These are phyloP conservation scores for Piliocolobus tephrosceles DNA, from an alignment of 2,113 vertebrate species.

Conservation along the genomic window DNA sequence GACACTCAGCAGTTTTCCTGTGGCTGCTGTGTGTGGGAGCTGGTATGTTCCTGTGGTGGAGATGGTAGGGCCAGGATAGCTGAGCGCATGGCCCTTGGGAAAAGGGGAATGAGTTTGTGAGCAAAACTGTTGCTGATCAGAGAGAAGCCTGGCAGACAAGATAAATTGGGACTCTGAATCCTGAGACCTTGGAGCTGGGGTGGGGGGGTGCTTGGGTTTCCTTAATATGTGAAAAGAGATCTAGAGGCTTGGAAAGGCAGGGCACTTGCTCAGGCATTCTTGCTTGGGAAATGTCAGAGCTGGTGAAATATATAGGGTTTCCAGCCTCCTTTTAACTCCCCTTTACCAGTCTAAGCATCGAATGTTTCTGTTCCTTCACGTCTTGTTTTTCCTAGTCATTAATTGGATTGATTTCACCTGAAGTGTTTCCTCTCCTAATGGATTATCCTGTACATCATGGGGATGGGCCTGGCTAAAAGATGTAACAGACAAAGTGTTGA, in stretches of 20 bases:
- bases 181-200: background rate
- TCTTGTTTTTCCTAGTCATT: background rate
- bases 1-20: background rate
- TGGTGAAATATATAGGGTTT: rapidly evolving
- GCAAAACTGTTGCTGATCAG: no score
- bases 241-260: background rate
- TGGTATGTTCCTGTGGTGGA: background rate
- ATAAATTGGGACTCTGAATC: background rate
- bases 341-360: background rate
- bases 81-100: background rate
- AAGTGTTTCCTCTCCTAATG: background rate
- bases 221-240: background rate
- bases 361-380: background rate
- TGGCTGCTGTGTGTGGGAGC: background rate
- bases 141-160: background rate
- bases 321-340: background rate
- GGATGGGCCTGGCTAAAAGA: background rate
- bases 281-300: background rate
- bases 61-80: rapidly evolving
- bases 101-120: background rate
- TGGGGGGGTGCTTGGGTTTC: background rate
- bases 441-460: background rate
- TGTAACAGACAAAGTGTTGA: background rate
- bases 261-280: background rate
- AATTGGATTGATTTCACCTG: background rate